Conservation (phyloP, 2,888 invertebrate genomes). For the Clanis bilineata region DNA sequence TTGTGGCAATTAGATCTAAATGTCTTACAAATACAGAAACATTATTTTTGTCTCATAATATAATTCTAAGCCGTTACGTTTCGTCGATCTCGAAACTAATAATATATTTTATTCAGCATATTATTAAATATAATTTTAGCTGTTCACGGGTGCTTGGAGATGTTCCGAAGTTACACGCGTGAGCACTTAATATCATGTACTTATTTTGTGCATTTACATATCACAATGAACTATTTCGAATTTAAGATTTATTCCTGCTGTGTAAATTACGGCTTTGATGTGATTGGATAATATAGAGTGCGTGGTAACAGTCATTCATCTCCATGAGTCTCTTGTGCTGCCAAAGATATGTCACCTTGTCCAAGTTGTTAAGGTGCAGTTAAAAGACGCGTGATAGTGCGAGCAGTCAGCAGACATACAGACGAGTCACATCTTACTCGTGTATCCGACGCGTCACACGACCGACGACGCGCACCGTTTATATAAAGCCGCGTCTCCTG, state of each 20-base stretch:
- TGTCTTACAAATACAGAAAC: not conserved
- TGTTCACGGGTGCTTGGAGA: slow-evolving; percentile 47
- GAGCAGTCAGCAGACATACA: too few species aligned
- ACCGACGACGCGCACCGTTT: too few species aligned
- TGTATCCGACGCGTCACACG: too few species aligned
- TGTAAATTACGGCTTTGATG: slow-evolving; percentile 54
- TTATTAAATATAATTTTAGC: not conserved
- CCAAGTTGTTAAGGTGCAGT: not conserved
- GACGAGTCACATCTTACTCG: too few species aligned
- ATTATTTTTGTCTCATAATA: not conserved
- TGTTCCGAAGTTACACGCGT: slow-evolving; percentile 45
- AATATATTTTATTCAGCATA: not conserved
- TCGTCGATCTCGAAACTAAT: not conserved
- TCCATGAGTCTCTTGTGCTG: slow-evolving; percentile 48
- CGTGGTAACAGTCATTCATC: slow-evolving; percentile 44
- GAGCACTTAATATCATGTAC: slow-evolving; percentile 50
- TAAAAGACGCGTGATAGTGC: too few species aligned
- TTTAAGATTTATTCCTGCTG: slow-evolving; percentile 37
- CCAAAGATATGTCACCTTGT: slow-evolving; percentile 23
- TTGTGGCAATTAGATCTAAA: slow-evolving; percentile 5
- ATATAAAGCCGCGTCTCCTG: too few species aligned
- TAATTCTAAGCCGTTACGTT: not conserved
- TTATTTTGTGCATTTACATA: slow-evolving; percentile 59
- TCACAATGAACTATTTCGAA: slow-evolving; percentile 47
- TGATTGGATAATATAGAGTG: slow-evolving; percentile 40